phyloP scores from a whole-genome alignment of 2,797 vertebrate genomes.

The Eospalax fontanierii region DNA sequence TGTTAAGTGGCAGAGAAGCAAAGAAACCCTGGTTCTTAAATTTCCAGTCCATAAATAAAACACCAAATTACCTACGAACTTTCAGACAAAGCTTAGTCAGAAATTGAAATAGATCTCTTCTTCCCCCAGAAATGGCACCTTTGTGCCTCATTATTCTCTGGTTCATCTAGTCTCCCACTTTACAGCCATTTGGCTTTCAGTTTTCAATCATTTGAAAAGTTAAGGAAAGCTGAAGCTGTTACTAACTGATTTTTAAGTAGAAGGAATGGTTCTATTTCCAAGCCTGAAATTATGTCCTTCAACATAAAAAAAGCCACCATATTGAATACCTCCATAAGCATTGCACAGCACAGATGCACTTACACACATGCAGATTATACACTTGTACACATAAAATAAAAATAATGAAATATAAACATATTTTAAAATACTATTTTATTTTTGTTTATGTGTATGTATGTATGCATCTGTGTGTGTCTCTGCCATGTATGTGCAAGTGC shows the following conservation, averaged over 20 bases:
- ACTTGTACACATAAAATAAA: too few species aligned
- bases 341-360: too few species aligned
- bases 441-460: not conserved
- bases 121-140: not conserved
- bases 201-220: slow-evolving; percentile 35
- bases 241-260: slow-evolving; percentile 1
- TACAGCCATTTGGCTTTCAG: slow-evolving; percentile 15
- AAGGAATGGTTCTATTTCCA: not conserved
- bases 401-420: too few species aligned
- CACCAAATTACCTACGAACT: not conserved
- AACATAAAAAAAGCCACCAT: not conserved
- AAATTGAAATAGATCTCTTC: slow-evolving; percentile 11
- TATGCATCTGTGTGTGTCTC: not conserved
- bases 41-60: not conserved
- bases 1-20: not conserved
- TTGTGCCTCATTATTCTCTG: not conserved
- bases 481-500: rapidly evolving
- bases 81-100: not conserved
- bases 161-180: not conserved
- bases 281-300: not conserved
- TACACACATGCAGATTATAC: too few species aligned
- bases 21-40: not conserved
- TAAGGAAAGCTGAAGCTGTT: slow-evolving; percentile 44
- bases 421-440: too few species aligned
- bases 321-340: not conserved